Evolutionary conservation across 64 coral and sea anemone species (phyloP), one percentile per base, ranked within the genome.

Genomic region (Montipora cactus): DNA sequence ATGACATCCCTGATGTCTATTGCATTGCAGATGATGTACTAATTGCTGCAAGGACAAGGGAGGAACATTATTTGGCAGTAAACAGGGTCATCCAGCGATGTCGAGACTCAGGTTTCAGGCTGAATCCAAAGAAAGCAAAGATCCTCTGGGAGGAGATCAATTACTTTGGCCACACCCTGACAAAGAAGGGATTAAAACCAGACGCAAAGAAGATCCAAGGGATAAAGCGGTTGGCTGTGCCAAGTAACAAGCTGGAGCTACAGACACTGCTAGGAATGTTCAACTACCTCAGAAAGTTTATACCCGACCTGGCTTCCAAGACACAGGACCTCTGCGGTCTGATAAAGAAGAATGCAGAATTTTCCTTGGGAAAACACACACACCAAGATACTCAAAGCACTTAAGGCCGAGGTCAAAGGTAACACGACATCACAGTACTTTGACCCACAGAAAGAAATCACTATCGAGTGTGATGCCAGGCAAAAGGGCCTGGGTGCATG

Each of bases 41-140:
- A 13, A 64, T 64, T 64, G 59, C 59, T 64, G 59, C 59, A 64
- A 13, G 59, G 59, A 64, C 59, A 64, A 10, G 59, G 59, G 59
- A 64, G 13, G 59, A 88, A 88, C 85, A 88, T 5, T 37, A 88
- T 88, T 68, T 88, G 70, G 85, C 85, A 88, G 85, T 88, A 72
- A 88, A 88, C 85, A 88, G 85, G 75, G 51, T 88, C 16, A 88
- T 88, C 85, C 85, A 88, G 74, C 85, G 68, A 88, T 74, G 85
- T 74, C 69, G 68, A 88, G 85, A 88, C 85, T 74, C 85, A 88
- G 85, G 59, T 11, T 64, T 64, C 59, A 64, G 59, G 59, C 59
- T 64, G 59, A 64, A 64, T 64, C 59, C 59, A 64, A 64, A 64
- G 8, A 64, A 64, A 64, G 59, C 59, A 14, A 64, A 64, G 51